phyloP scores from a whole-genome alignment of 2,797 vertebrate genomes.

The Arnoldichthys spilopterus region DNA sequence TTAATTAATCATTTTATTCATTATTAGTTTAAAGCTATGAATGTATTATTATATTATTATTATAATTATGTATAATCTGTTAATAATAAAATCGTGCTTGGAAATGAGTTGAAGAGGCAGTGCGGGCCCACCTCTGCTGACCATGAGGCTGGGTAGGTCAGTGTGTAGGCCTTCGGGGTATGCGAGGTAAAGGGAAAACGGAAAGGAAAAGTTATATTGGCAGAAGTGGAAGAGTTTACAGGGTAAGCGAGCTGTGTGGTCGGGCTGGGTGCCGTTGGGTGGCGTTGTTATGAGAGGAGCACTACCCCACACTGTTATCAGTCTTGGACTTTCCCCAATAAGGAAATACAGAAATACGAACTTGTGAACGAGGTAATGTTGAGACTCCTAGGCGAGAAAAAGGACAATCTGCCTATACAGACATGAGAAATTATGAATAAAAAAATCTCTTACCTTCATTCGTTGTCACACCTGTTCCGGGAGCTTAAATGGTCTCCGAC shows the following conservation, averaged over 20 bases:
- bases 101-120: neutral
- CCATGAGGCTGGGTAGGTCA: too few species aligned
- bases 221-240: neutral
- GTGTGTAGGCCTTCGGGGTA: neutral
- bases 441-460: conserved; percentile 52
- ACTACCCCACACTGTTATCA: conserved; percentile 16
- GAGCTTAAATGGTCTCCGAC: conserved; percentile 25
- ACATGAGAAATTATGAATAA: too few species aligned
- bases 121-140: too few species aligned
- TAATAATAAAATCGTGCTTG: neutral
- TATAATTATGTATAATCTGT: too few species aligned
- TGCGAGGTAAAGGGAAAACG: neutral
- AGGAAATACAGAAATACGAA: conserved; percentile 11
- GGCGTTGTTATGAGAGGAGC: conserved; percentile 11
- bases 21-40: too few species aligned
- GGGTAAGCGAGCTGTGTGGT: neutral
- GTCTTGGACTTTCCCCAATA: conserved; percentile 39
- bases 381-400: neutral
- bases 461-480: conserved; percentile 49
- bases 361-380: neutral
- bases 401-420: neutral
- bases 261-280: conserved; percentile 45
- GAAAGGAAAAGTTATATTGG: neutral
- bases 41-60: too few species aligned
- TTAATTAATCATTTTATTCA: too few species aligned